A percentile compares a stretch with the other conserved stretches of the same genome.
Conservation (phyloP, 2,113 vertebrate species). For the Podilymbus podiceps region DNA sequence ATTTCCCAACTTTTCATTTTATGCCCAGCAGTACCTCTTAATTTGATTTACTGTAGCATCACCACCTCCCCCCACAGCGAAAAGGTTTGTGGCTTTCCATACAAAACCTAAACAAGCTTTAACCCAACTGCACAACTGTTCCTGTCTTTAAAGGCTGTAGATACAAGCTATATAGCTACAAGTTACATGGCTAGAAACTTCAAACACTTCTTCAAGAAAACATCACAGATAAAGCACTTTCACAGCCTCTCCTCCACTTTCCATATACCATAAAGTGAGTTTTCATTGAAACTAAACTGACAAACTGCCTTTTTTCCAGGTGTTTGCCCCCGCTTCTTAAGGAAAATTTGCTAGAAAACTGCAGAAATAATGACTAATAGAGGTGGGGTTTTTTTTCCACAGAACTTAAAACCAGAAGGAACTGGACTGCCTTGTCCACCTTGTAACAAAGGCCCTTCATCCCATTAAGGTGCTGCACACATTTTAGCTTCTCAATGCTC, state of each 20-base stretch:
- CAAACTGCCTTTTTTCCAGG: not conserved
- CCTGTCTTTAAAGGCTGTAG: not conserved
- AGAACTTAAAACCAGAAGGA: not conserved
- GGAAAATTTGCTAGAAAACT: not conserved
- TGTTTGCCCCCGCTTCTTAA: not conserved
- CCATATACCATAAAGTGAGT: not conserved
- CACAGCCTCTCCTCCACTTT: not conserved
- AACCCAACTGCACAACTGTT: not conserved
- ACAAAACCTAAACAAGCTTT: not conserved
- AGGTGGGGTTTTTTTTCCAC: accelerated
- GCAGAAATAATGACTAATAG: not conserved
- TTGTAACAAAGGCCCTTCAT: not conserved
- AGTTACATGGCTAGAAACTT: not conserved
- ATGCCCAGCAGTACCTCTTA: not conserved
- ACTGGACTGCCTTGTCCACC: not conserved
- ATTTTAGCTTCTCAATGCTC: not conserved
- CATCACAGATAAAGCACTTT: not conserved
- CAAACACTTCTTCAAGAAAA: not conserved
- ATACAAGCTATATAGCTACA: not conserved
- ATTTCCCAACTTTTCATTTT: not conserved
- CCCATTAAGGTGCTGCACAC: not conserved
- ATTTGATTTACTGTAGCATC: not conserved
- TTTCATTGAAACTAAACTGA: not conserved
- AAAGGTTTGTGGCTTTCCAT: not conserved
- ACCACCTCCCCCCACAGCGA: not conserved